Evolutionary conservation across 2,888 invertebrate genomes (phyloP).

Genomic region (Patella pellucida): DNA sequence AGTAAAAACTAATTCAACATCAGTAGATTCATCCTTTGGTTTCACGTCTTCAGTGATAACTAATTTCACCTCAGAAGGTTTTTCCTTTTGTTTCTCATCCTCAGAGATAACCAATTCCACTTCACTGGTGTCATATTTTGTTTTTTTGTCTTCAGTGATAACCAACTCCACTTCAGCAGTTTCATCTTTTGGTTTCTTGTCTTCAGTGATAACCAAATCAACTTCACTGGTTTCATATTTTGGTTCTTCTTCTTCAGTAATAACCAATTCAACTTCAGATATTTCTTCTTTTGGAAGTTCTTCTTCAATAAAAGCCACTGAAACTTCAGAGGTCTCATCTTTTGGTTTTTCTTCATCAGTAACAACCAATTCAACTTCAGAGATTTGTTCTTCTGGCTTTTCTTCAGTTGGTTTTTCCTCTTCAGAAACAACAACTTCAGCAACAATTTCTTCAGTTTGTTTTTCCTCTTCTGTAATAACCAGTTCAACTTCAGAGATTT

Average conservation of each 20-base stretch:
- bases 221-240: background rate
- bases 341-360: constrained; percentile 12
- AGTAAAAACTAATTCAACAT: background rate
- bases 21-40: background rate
- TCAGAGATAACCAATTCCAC: background rate
- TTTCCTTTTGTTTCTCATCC: constrained; percentile 12
- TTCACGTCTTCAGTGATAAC: constrained; percentile 7
- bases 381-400: background rate
- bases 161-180: constrained; percentile 15
- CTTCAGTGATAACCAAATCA: background rate
- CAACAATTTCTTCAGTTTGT: background rate
- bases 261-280: background rate
- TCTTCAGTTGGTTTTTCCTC: background rate
- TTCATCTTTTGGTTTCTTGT: constrained; percentile 10
- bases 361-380: background rate
- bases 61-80: background rate
- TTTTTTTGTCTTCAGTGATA: background rate
- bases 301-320: constrained; percentile 7
- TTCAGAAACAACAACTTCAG: background rate
- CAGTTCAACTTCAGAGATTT: constrained; percentile 8
- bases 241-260: background rate
- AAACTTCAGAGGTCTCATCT: constrained; percentile 14
- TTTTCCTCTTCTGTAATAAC: constrained; percentile 30
- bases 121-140: background rate
- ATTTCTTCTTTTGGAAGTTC: constrained; percentile 1